A percentile compares a stretch with the other conserved stretches of the same genome.
Conservation (phyloP, 2,113 vertebrate species). For the Deroptyus accipitrinus region DNA sequence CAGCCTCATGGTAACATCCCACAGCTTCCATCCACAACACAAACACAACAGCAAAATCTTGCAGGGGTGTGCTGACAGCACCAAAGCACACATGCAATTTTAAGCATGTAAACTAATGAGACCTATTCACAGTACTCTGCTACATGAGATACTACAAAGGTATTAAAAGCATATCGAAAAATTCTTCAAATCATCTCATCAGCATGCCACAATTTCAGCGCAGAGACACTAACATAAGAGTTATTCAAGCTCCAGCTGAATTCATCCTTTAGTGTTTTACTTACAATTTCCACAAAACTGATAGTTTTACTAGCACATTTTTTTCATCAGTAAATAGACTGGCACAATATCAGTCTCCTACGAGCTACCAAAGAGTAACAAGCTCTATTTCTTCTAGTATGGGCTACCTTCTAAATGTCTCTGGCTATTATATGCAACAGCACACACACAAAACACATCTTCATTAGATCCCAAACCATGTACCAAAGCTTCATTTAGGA, state of each 20-base stretch:
- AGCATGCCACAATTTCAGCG: background rate
- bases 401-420: background rate
- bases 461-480: background rate
- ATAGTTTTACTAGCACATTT: background rate
- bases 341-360: background rate
- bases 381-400: background rate
- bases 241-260: background rate
- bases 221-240: background rate
- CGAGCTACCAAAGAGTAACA: background rate
- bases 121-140: background rate
- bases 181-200: background rate
- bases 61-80: background rate
- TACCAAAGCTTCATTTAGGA: background rate
- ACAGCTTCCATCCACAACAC: background rate
- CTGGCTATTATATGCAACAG: background rate
- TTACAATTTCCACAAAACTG: background rate
- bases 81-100: background rate
- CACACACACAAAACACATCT: background rate
- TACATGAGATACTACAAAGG: background rate
- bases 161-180: background rate
- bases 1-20: background rate
- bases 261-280: background rate
- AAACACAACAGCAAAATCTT: background rate
- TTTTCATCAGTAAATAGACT: background rate
- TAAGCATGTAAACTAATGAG: background rate